phyloP scores from a whole-genome alignment of 2,113 vertebrate genomes.

The Xiphophorus hellerii region DNA sequence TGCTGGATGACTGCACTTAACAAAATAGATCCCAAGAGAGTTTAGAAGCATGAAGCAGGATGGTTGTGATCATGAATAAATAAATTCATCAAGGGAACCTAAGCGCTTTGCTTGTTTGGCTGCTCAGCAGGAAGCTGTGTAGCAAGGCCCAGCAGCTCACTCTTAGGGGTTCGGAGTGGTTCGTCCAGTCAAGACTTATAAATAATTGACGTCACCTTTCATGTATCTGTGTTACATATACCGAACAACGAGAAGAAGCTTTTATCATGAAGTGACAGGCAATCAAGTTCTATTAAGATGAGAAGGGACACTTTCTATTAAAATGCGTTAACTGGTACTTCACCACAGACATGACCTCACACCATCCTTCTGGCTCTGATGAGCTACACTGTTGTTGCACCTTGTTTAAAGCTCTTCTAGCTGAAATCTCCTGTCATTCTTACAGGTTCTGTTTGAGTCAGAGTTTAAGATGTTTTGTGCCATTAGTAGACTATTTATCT shows the following conservation, averaged over 20 bases:
- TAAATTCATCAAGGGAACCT: conserved; percentile 24
- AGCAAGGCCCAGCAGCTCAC: conserved; percentile 1
- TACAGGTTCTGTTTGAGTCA: not conserved
- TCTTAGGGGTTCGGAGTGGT: conserved; percentile 4
- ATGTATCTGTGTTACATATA: conserved; percentile 1
- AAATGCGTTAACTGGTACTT: not conserved
- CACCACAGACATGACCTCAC: not conserved
- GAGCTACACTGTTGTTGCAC: too few relatives aligned
- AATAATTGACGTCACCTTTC: conserved; percentile 7
- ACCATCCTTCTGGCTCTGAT: too few relatives aligned
- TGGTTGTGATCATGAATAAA: conserved; percentile 44
- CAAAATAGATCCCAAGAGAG: conserved; percentile 32
- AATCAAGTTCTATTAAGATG: not conserved
- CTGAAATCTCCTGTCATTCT: not conserved
- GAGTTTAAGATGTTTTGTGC: not conserved
- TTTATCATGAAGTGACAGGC: not conserved
- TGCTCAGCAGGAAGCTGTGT: conserved; percentile 24
- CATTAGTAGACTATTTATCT: not conserved
- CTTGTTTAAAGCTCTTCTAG: not conserved
- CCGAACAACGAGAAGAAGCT: conserved; percentile 1
- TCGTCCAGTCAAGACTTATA: conserved; percentile 20
- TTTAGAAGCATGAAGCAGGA: not conserved
- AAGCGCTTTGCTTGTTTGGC: conserved; percentile 11
- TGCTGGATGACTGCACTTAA: conserved; percentile 11
- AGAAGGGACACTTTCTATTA: not conserved